Base-by-base conservation (phyloP, 1,140 invertebrate genomes). In the Helicoverpa zea region DNA sequence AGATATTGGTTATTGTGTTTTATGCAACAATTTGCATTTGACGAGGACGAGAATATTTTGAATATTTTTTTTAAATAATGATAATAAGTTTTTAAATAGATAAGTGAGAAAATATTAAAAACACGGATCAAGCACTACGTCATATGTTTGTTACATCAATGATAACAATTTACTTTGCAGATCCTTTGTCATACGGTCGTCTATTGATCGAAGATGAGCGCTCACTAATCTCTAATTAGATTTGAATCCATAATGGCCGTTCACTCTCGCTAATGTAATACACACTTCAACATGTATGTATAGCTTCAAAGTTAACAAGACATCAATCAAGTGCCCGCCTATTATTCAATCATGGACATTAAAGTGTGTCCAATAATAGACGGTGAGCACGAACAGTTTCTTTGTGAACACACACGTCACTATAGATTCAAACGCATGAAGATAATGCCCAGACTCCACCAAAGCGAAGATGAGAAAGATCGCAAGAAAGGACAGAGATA, bases 221-320 rank as follows among this genome's bases (percentile, higher is more conserved):
- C 49, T 18, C 43, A 66, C 2, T 43, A 16, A 47, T n/a, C 35
- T 29, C 58, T 66, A 64, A 64, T 64, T 64, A 66, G n/a, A 66
- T 66, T 49, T 49, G 43, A 49, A 66, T 47, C 35, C 43, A 11
- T 66, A 23, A 66, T 66, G 35, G 35, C 63, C 63, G 43, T 47
- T 18, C 11, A 66, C 63, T 47, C 47, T n/a, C 16, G 43, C 63
- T 10, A 11, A 16, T 14, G 29, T 49, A 13, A 23, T 29, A 18
- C 56, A 64, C 12, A 35, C 29, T 47, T 58, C 18, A 58, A 16
- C 61, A 47, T 49, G 18, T 23, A 23, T 56, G 14, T 58, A 64
- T 64, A 16, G 61, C 61, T 66, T n/a, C 16, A 49, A 47, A 47
- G 43, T 66, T 18, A 66, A 66, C 63, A 66, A 49, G 63, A 66